A percentile compares a stretch with the other conserved stretches of the same genome.
phyloP scores from a whole-genome alignment of 2,888 invertebrate genomes.

The Eudemis profundana region DNA sequence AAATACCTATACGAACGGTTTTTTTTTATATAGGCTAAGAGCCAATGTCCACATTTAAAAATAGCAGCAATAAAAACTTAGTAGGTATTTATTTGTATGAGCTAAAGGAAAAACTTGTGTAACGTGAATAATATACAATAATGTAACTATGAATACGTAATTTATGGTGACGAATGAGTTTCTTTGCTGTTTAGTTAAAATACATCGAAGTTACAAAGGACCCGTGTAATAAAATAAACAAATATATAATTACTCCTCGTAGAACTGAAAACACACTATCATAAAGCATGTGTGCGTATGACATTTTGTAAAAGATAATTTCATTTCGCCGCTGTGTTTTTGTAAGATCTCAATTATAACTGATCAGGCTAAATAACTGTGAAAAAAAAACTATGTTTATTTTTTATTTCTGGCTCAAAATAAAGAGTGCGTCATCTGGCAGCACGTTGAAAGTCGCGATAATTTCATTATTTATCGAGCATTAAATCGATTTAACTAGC shows the following conservation, averaged over 20 bases:
- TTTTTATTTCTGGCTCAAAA: slow-evolving; percentile 25
- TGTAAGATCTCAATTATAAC: background rate
- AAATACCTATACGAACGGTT: slow-evolving; percentile 11
- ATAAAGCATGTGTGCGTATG: background rate
- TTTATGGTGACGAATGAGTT: slow-evolving; percentile 1
- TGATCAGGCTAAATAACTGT: background rate
- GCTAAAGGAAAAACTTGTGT: background rate
- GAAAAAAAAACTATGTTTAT: slow-evolving; percentile 12
- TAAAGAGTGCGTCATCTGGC: slow-evolving; percentile 34
- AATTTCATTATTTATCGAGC: slow-evolving; percentile 32
- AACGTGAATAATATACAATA: slow-evolving; percentile 5
- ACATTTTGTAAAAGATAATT: background rate
- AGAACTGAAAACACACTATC: no score
- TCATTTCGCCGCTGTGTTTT: background rate
- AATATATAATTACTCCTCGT: background rate
- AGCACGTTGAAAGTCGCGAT: slow-evolving; percentile 33
- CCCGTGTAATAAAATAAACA: no score
- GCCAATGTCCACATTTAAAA: slow-evolving; percentile 6
- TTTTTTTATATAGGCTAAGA: slow-evolving; percentile 17
- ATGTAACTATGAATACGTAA: background rate
- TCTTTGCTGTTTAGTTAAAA: background rate
- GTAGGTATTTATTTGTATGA: background rate
- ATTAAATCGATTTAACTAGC: slow-evolving; percentile 43
- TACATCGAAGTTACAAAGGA: no score
- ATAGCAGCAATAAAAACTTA: background rate